Evolutionary conservation across 1,140 invertebrate genomes (phyloP).

Genomic region (Drosophila rhopaloa): DNA sequence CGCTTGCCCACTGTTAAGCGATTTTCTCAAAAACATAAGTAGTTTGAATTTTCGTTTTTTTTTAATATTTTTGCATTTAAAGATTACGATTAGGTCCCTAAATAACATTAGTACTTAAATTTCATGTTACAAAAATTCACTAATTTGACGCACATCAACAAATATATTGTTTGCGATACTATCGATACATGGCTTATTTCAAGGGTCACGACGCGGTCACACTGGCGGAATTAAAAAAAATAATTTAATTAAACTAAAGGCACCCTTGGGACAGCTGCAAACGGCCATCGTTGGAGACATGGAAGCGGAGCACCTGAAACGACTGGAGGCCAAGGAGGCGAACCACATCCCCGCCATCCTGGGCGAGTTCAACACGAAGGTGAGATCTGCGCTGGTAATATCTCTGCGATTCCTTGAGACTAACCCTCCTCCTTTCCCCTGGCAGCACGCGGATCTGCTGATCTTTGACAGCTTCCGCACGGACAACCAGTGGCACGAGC

Average conservation of each 20-base stretch:
- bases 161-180: no score
- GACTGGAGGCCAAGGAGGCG: slow-evolving; percentile 62
- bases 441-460: slow-evolving; percentile 85
- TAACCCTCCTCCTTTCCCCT: slow-evolving; percentile 3
- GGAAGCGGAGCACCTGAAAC: slow-evolving; percentile 72
- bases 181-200: not conserved
- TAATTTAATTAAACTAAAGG: slow-evolving; percentile 12
- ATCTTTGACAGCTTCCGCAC: slow-evolving; percentile 86
- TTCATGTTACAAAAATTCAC: no score
- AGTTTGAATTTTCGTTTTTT: no score
- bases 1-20: no score
- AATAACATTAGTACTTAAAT: no score
- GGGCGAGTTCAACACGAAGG: slow-evolving; percentile 74
- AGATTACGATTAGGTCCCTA: no score
- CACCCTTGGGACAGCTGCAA: not conserved
- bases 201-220: not conserved
- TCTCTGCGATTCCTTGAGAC: not conserved
- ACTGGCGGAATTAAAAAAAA: slow-evolving; percentile 19
- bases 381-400: slow-evolving; percentile 13
- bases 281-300: slow-evolving; percentile 48
- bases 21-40: no score
- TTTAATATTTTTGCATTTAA: no score
- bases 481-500: slow-evolving; percentile 84
- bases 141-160: no score
- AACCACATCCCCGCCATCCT: slow-evolving; percentile 62